Evolutionary conservation across 1,140 invertebrate genomes (phyloP).

Genomic region (Triops cancriformis): DNA sequence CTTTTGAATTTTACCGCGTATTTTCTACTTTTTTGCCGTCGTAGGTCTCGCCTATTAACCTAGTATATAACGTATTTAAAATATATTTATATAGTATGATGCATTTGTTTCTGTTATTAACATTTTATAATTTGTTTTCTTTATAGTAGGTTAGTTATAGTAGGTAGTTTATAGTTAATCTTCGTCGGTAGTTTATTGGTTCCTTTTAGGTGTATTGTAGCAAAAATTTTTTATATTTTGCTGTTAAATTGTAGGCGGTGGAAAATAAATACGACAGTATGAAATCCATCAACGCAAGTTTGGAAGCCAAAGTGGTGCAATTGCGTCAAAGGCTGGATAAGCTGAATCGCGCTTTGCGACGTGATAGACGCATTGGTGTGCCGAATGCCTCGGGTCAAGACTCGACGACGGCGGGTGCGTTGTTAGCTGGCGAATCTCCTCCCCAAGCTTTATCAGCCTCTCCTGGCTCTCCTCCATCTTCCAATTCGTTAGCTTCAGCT

Average conservation of each 20-base stretch:
- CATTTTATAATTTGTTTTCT: not conserved
- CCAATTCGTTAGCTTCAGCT: not conserved
- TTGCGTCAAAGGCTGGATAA: conserved; percentile 46
- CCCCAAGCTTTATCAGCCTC: conserved; percentile 23
- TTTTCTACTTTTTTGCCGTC: too few species aligned
- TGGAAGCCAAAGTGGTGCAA: conserved; percentile 58
- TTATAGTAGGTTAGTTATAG: not conserved
- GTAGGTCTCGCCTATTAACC: too few species aligned
- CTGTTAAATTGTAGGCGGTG: conserved; percentile 40
- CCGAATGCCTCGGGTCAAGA: not conserved
- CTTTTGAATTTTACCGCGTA: too few species aligned
- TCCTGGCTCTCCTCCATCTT: conserved; percentile 25
- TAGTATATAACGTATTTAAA: too few species aligned
- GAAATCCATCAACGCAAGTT: conserved; percentile 53
- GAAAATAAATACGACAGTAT: conserved; percentile 63
- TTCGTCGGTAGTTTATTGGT: too few species aligned
- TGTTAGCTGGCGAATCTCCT: not conserved
- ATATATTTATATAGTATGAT: too few species aligned
- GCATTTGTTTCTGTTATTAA: too few species aligned
- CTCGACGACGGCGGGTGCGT: not conserved
- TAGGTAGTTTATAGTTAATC: not conserved
- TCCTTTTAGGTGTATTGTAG: too few species aligned
- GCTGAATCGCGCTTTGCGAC: not conserved
- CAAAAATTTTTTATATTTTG: not conserved
- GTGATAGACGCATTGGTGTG: conserved; percentile 17